Base-by-base conservation (phyloP, 2,113 vertebrate species). In the Canis aureus region DNA sequence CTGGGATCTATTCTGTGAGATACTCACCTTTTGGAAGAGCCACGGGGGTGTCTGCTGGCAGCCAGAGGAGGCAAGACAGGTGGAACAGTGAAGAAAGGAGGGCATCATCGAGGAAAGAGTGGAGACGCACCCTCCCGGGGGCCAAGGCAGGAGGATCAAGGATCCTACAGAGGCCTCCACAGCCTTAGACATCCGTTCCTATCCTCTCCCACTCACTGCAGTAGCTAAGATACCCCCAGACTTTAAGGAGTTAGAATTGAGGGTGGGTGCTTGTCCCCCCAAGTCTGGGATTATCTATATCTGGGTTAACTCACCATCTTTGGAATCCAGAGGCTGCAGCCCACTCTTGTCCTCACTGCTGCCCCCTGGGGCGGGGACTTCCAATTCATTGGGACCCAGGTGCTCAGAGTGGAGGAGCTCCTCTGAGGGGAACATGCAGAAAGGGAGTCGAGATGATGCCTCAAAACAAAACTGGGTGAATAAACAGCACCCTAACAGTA, bases 21-120 rank as follows among this genome's bases (percentile, higher is more conserved):
- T 66, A 91, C 95, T 97, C 53, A 98, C 97, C 97, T 98, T 97
- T 98, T 6, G 92, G 96, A 95, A 97, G 95, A 69, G 95, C 90
- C 97, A 88, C 6, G 11, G 90, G 55, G 38, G 76, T 51, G 4
- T 98, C 95, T 94, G 76, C 55, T 82, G 79, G 87, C 62, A 92
- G 82, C 38, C 97, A 73, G 81, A 73, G 82, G n/a, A 85, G 43
- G 16, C 25, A 78, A 67, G 92, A 57, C 23, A 57, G 53, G 60
- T 3, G 11, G 38, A 59, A 81, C 8, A 78, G 59, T 94, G 88
- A 85, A 92, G 71, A 97, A 85, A 93, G 27, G 51, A 79, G 20
- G 38, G 19, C 25, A 25, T 73, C 67, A 83, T n/a, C 29, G 89
- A 71, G 51, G 51, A 43, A 74, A 88, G 53, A 11, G 67, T 16